A percentile compares a stretch with the other conserved stretches of the same genome.
These are phyloP conservation scores for Manis crassicaudata DNA, from an alignment of 2,797 vertebrate genomes.

Conservation along the genomic window DNA sequence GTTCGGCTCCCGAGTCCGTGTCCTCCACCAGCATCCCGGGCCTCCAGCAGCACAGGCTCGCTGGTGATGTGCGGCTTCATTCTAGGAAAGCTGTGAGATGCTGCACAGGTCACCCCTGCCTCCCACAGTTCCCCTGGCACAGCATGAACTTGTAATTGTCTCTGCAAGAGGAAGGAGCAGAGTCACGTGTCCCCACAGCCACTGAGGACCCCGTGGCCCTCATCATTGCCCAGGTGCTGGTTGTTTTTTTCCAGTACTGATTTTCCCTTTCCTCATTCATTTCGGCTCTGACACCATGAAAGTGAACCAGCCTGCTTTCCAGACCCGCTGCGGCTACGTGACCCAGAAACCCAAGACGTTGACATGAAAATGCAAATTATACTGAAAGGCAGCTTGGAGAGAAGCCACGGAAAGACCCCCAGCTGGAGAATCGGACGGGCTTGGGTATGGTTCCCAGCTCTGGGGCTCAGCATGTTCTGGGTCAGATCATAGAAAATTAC, in stretches of 20 bases:
- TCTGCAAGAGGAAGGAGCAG: not conserved
- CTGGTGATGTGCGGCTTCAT: fast-evolving
- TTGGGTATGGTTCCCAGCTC: no score
- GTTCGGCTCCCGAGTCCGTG: not conserved
- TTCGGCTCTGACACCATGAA: not conserved
- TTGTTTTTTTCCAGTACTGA: not conserved
- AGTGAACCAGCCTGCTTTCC: not conserved
- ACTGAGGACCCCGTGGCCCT: not conserved
- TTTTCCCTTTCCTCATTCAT: not conserved
- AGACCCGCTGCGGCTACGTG: fast-evolving
- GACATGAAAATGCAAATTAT: not conserved
- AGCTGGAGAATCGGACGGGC: no score
- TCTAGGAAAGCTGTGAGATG: not conserved
- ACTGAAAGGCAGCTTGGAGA: not conserved
- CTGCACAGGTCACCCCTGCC: not conserved
- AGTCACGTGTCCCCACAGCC: not conserved
- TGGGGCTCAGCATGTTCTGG: not conserved
- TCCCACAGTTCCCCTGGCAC: not conserved
- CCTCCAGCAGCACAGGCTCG: not conserved
- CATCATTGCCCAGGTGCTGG: not conserved
- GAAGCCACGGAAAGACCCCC: fast-evolving
- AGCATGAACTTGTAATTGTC: not conserved
- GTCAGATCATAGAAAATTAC: not conserved
- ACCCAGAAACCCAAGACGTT: not conserved
- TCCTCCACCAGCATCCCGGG: not conserved